Conservation (phyloP, 2,797 vertebrate genomes). For the Lepilemur ruficaudatus region DNA sequence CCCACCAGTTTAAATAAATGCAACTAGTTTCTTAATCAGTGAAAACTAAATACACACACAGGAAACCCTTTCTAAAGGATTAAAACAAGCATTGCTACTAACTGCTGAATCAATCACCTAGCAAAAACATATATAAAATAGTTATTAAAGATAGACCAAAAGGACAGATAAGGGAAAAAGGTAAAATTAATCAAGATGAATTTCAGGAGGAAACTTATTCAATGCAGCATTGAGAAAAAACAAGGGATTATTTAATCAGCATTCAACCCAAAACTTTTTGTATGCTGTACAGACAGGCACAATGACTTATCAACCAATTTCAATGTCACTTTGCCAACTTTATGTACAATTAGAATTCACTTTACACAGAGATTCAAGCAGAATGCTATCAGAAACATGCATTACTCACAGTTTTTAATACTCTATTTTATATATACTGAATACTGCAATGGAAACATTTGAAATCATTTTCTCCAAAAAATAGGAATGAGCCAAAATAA, state of each 20-base stretch:
- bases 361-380: slow-evolving; percentile 44
- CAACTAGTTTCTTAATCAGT: slow-evolving; percentile 21
- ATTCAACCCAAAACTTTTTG: slow-evolving; percentile 51
- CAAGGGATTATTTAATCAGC: slow-evolving; percentile 61
- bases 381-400: slow-evolving; percentile 65
- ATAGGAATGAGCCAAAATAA: slow-evolving; percentile 67
- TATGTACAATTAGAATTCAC: slow-evolving; percentile 40
- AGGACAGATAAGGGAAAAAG: slow-evolving; percentile 65
- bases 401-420: slow-evolving; percentile 32
- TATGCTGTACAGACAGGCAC: slow-evolving; percentile 3
- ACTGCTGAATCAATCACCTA: slow-evolving; percentile 67
- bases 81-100: slow-evolving; percentile 64
- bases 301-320: slow-evolving; percentile 29
- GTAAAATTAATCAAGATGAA: slow-evolving; percentile 73
- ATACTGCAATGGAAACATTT: slow-evolving; percentile 43
- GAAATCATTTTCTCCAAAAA: slow-evolving; percentile 59
- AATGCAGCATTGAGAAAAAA: slow-evolving; percentile 64
- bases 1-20: slow-evolving; percentile 56
- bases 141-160: slow-evolving; percentile 68
- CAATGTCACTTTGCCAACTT: slow-evolving; percentile 29
- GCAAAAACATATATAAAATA: slow-evolving; percentile 63
- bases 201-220: slow-evolving; percentile 64
- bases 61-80: slow-evolving; percentile 48
- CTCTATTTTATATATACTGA: slow-evolving; percentile 1
- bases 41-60: slow-evolving; percentile 47